A percentile compares a stretch with the other conserved stretches of the same genome.
These are phyloP conservation scores for Heteractis magnifica DNA, from an alignment of 92 coral and sea anemone genomes.

Conservation along the genomic window DNA sequence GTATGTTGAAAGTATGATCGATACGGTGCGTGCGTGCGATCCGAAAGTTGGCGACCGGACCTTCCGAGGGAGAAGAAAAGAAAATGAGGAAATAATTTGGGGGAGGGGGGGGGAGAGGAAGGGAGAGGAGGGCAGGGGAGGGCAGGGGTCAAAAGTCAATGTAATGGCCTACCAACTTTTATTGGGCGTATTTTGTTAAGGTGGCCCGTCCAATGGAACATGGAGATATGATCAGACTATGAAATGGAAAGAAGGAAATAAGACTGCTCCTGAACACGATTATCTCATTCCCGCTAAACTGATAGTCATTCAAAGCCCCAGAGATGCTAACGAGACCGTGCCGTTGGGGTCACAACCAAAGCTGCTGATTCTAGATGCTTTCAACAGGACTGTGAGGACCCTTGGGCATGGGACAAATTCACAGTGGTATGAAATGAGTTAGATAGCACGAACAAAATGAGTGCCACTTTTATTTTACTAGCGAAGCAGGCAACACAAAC, in stretches of 20 bases:
- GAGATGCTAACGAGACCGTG: constrained; percentile 75
- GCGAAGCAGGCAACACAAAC: neutral
- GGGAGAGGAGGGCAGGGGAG: no score
- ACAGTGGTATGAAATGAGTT: constrained; percentile 47
- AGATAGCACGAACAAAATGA: neutral
- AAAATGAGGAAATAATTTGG: no score
- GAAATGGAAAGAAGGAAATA: constrained; percentile 60
- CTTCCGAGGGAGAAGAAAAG: no score
- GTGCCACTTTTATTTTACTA: neutral
- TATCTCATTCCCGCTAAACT: constrained; percentile 61
- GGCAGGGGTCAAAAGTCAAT: no score
- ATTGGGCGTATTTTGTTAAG: constrained; percentile 15
- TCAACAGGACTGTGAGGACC: constrained; percentile 50
- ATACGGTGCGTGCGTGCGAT: no score
- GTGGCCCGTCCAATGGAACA: constrained; percentile 70
- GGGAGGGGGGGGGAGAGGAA: no score
- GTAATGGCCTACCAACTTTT: neutral
- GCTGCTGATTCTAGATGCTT: constrained; percentile 55
- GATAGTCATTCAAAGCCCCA: constrained; percentile 45
- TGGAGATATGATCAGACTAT: constrained; percentile 64
- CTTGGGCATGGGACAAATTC: constrained; percentile 62
- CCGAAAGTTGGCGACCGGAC: no score
- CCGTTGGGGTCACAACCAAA: constrained; percentile 69
- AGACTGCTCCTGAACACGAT: constrained; percentile 38
- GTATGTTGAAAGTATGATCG: neutral